Conservation (phyloP, 2,113 vertebrate species). For the Boulengerochromis microlepis region DNA sequence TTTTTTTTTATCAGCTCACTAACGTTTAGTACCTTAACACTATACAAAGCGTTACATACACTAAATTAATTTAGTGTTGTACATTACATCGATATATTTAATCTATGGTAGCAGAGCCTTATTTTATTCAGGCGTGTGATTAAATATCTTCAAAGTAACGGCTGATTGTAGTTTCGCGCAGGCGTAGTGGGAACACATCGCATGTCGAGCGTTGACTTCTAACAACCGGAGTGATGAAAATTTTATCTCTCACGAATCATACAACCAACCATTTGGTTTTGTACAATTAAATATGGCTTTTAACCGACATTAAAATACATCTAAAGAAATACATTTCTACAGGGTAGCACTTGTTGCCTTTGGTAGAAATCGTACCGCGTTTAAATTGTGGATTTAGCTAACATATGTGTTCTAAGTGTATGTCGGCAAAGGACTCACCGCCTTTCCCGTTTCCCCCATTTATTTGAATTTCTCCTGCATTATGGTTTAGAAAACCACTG, state of each 20-base stretch:
- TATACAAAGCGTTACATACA: not conserved
- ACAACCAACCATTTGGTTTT: not conserved
- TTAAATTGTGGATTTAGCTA: not conserved
- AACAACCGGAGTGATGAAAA: not conserved
- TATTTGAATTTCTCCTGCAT: not conserved
- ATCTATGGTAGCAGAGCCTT: not conserved
- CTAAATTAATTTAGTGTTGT: not conserved
- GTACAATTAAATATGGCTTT: not conserved
- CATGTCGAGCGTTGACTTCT: not conserved
- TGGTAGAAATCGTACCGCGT: not conserved
- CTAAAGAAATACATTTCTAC: not conserved
- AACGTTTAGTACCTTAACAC: not conserved
- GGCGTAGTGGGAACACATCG: not conserved
- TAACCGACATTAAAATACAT: not conserved
- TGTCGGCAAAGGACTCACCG: not conserved
- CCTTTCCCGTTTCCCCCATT: not conserved
- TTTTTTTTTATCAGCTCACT: not conserved
- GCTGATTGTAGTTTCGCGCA: not conserved
- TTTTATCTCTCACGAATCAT: not conserved
- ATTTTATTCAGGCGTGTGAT: not conserved
- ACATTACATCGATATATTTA: not conserved
- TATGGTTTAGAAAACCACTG: not conserved
- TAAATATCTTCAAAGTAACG: not conserved
- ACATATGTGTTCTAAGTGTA: not conserved
- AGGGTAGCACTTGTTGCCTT: conserved; percentile 13